Conservation (phyloP, 2,888 invertebrate genomes). For the Coelopa pilipes region DNA sequence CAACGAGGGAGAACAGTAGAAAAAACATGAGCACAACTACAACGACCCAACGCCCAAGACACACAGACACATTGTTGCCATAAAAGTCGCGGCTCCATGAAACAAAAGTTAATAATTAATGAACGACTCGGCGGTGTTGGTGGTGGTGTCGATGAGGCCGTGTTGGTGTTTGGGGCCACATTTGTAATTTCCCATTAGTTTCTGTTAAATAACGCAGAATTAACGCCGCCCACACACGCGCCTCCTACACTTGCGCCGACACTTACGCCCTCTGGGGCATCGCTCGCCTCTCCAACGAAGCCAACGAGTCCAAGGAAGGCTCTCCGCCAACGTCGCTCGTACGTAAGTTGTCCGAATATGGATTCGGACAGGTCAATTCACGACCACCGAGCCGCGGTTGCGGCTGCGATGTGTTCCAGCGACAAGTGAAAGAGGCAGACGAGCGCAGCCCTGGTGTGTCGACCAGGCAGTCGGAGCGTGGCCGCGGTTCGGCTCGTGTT, state of each 20-base stretch:
- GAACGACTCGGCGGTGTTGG: conserved; percentile 10
- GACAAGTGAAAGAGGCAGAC: no score
- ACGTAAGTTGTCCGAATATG: background rate
- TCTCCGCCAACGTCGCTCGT: background rate
- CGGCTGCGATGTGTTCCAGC: no score
- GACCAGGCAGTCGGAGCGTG: no score
- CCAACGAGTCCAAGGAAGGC: no score
- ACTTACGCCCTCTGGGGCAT: conserved; percentile 17
- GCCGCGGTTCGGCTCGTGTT: no score
- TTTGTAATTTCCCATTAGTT: conserved; percentile 14
- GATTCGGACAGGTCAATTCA: background rate
- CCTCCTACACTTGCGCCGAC: background rate
- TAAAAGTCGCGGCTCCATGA: conserved; percentile 22
- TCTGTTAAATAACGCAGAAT: conserved; percentile 10
- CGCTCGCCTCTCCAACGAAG: background rate
- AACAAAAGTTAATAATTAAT: conserved; percentile 15
- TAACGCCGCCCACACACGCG: conserved; percentile 5
- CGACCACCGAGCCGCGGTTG: no score
- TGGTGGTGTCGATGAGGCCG: conserved; percentile 2
- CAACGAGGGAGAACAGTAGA: background rate
- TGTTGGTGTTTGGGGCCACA: background rate
- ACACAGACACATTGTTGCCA: conserved; percentile 1
- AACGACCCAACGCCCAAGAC: no score
- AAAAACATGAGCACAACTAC: background rate
- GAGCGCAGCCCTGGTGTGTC: no score